Percentiles rank a stretch among this genome's conserved stretches.
Conservation (phyloP, 2,888 invertebrate species). For the Netelia virgata region DNA sequence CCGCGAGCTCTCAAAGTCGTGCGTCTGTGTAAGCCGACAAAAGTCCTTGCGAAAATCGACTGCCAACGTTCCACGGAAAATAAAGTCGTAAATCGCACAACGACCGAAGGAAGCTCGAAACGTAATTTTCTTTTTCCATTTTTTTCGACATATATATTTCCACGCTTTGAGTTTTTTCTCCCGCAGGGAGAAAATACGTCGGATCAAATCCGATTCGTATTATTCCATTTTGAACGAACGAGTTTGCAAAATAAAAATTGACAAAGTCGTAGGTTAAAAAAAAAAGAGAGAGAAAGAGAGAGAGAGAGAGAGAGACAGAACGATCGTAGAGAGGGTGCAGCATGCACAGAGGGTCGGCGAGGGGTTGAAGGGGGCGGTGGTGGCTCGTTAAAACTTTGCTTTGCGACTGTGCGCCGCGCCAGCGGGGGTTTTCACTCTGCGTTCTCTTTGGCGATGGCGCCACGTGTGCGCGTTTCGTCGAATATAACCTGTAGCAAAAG, state of each 20-base stretch:
- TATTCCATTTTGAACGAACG: background rate
- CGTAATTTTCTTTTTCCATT: too few species aligned
- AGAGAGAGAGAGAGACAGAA: background rate
- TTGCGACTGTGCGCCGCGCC: slow-evolving; percentile 35
- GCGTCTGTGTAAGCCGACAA: too few species aligned
- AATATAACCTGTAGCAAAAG: slow-evolving; percentile 53
- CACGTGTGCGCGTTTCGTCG: slow-evolving; percentile 49
- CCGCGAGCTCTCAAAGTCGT: too few species aligned
- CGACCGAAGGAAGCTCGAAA: too few species aligned
- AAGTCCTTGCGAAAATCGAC: too few species aligned
- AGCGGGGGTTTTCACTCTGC: background rate
- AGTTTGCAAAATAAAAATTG: slow-evolving; percentile 3
- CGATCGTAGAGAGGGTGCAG: slow-evolving; percentile 1
- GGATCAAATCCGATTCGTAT: background rate
- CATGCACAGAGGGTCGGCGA: slow-evolving; percentile 7
- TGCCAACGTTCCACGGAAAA: too few species aligned
- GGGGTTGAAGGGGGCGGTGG: slow-evolving; percentile 2
- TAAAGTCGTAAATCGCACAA: too few species aligned
- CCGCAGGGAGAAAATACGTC: background rate
- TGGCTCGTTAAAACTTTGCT: slow-evolving; percentile 68
- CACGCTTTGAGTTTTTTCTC: background rate
- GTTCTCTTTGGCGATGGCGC: slow-evolving; percentile 24
- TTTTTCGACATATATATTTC: background rate
- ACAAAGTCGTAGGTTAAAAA: background rate
- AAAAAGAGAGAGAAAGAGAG: background rate